A percentile compares a stretch with the other conserved stretches of the same genome.
phyloP scores from a whole-genome alignment of 2,113 vertebrate species.

The Syngnathus scovelli region DNA sequence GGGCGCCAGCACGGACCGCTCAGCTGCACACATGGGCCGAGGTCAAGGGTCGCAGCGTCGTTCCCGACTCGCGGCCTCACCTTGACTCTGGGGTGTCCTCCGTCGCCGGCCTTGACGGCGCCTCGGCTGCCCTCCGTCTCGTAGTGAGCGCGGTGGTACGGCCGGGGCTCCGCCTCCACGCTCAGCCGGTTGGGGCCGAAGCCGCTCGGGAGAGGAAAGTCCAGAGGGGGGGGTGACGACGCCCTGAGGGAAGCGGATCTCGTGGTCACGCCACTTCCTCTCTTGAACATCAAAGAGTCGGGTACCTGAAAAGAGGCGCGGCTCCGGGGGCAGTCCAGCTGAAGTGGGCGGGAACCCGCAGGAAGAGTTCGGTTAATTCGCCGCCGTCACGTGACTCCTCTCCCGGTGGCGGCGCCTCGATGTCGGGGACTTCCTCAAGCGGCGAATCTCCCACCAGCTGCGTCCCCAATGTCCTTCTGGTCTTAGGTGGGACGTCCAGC shows the following conservation, averaged over 20 bases:
- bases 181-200: constrained; percentile 86
- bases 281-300: neutral
- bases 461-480: constrained; percentile 84
- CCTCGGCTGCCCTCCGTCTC: constrained; percentile 97
- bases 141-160: constrained; percentile 94
- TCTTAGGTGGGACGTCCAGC: constrained; percentile 90
- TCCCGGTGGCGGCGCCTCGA: constrained; percentile 68
- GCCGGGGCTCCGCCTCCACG: constrained; percentile 89
- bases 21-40: constrained; percentile 65
- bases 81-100: constrained; percentile 88
- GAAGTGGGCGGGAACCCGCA: constrained; percentile 90
- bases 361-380: constrained; percentile 83
- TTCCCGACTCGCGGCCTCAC: constrained; percentile 48
- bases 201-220: constrained; percentile 86
- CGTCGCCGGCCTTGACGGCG: constrained; percentile 84
- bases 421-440: constrained; percentile 73
- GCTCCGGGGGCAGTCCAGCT: constrained; percentile 90
- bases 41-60: too few species aligned
- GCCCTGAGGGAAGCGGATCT: constrained; percentile 63
- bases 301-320: constrained; percentile 83
- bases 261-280: neutral
- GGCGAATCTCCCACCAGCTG: constrained; percentile 75
- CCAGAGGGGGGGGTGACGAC: constrained; percentile 85
- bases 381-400: constrained; percentile 72
- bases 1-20: constrained; percentile 82